phyloP scores from a whole-genome alignment of 1,140 invertebrate species.

The Musca domestica region DNA sequence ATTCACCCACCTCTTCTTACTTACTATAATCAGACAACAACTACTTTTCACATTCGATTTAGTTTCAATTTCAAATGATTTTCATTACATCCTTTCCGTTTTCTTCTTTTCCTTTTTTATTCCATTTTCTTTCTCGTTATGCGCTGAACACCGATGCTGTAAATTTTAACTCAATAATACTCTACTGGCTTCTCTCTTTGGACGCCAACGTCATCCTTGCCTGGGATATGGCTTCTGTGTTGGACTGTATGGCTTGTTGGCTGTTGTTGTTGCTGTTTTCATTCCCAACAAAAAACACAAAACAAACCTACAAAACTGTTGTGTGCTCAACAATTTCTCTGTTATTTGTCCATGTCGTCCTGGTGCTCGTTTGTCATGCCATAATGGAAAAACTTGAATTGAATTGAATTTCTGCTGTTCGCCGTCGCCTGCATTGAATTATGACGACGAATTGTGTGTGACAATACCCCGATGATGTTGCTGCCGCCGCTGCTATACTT shows the following conservation, averaged over 20 bases:
- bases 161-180: conserved; percentile 2
- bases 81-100: background rate
- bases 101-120: background rate
- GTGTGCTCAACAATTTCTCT: background rate
- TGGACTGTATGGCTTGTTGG: background rate
- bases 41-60: conserved; percentile 9
- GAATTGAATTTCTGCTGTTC: background rate
- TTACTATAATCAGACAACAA: no score
- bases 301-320: background rate
- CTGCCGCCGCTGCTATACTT: background rate
- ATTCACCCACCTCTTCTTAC: no score
- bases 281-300: background rate
- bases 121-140: background rate
- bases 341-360: conserved; percentile 1
- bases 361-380: conserved; percentile 10
- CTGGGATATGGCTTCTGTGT: no score
- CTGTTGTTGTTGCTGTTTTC: background rate
- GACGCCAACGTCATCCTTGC: no score
- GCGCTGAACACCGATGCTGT: no score
- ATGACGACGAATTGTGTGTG: background rate
- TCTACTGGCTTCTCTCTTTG: background rate
- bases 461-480: background rate
- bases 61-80: conserved; percentile 11
- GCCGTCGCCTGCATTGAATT: background rate
- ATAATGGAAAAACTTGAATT: conserved; percentile 11